Percentiles rank a stretch among this genome's conserved stretches.
Conservation (phyloP, 2,113 vertebrate species). For the Protomyctophum bolini region DNA sequence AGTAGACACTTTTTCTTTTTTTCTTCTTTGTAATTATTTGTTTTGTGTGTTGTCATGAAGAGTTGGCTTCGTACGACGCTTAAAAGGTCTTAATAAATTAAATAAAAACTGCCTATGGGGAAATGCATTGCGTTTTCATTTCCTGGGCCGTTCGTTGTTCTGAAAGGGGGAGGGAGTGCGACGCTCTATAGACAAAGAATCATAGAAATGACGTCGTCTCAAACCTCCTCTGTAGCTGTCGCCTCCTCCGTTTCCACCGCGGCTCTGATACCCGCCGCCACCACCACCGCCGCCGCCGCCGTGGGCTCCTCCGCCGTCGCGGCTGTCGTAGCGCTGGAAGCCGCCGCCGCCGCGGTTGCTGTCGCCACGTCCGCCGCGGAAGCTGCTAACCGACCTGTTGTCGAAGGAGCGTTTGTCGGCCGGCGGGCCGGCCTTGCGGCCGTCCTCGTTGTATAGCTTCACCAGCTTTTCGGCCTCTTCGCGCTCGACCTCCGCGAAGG, state of each 20-base stretch:
- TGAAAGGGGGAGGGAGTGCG: no score
- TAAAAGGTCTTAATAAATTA: no score
- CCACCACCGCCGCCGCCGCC: conserved; percentile 75
- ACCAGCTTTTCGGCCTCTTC: conserved; percentile 86
- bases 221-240: conserved; percentile 65
- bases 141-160: no score
- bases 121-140: no score
- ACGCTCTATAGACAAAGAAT: no score
- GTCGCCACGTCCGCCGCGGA: conserved; percentile 77
- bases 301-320: conserved; percentile 78
- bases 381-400: conserved; percentile 80
- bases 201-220: not conserved
- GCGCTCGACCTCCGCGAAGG: conserved; percentile 81
- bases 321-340: conserved; percentile 87
- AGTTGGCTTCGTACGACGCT: no score
- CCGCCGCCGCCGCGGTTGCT: conserved; percentile 68
- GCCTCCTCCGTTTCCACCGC: conserved; percentile 76
- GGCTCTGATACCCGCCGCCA: conserved; percentile 81
- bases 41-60: no score
- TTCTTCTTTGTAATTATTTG: no score
- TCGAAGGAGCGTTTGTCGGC: conserved; percentile 91
- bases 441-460: conserved; percentile 91
- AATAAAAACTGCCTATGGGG: no score
- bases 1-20: no score
- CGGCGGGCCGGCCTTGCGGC: conserved; percentile 86